Evolutionary conservation across 2,797 vertebrate genomes (phyloP), one percentile per base, ranked within the genome.

Genomic region (Taeniopygia guttata): DNA sequence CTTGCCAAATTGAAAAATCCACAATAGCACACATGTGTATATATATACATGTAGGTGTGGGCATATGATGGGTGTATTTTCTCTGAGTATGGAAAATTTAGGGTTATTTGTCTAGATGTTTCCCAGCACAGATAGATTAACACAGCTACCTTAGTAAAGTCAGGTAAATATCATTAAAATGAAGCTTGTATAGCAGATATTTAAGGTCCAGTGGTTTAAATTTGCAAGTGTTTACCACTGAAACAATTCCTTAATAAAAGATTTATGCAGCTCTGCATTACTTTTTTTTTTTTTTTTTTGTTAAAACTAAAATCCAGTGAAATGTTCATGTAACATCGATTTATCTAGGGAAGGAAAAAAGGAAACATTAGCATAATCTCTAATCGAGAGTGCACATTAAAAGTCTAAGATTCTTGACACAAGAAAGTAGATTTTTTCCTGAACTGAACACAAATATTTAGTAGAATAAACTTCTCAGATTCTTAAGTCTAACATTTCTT

Each of bases 11-110:
- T 32, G 46, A 84, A 54, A 45, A 36, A 43, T 22, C 23, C 6
- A 55, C 21, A 77, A 5, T 19, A 60, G 45, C 3, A 11, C 17
- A 27, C 27, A 29, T 3, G 4, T 0, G 0, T 32, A 7, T 26
- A 76, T 46, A 32, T 34, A 72, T 10, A 8, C 3, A 10, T 15
- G 5, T 11, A 40, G n/a, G 1, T 29, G 12, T n/a, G 5, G 19
- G 3, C 10, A 64, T 26, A 16, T 30, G 38, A 43, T n/a, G 15
- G 38, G 10, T 59, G 7, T 20, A 40, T 51, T 79, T 94, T 48
- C 15, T 36, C 13, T 45, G 13, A 48, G 13, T 38, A 27, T 6
- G 13, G 40, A 77, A 75, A 82, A 87, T 36, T 10, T 6, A 64
- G 7, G 2, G 5, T 21, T 42, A 27, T 34, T 59, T 66, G 5